Base-by-base conservation (phyloP, 2,113 vertebrate genomes). In the Paedocypris sp. region DNA sequence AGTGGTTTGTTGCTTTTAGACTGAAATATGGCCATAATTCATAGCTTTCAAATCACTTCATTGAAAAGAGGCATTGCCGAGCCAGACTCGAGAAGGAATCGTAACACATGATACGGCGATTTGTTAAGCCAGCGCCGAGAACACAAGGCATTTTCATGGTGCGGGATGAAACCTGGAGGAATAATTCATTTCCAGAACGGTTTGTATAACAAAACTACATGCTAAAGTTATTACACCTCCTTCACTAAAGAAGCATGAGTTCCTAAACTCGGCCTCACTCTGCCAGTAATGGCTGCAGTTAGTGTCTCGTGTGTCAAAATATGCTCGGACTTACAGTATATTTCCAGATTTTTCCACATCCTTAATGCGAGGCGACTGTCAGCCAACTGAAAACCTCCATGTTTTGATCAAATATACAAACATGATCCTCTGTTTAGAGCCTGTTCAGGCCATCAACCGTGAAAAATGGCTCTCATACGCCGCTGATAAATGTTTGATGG, bases 11-110 rank as follows among this genome's bases (percentile, higher is more conserved):
- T 83, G 83, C 85, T 87, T 83, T 80, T 79, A 85, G 81, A 84
- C 82, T 84, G 79, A 87, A 87, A 86, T 87, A 85, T 85, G 80
- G 82, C 78, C 82, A 86, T 80, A 83, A 85, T 82, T 89, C 72
- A 88, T 86, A 81, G 82, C 81, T 83, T 83, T 86, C 80, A 83
- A 81, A 69, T 68, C 72, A 67, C 59, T 82, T 81, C 73, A 81
- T 77, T 78, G 79, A 73, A 81, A 83, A 86, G 82, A 87, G 80
- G 70, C 81, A 86, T 85, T 77, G 80, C 67, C 71, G 71, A 75
- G 79, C 69, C 71, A 56, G 73, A 75, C 75, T 73, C 76, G 73
- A 76, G 76, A 79, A 76, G 77, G 83, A 85, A 85, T 84, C 85
- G 79, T 76, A 86, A 84, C 80, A 87, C 80, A 82, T 77, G 83